Base-by-base conservation (phyloP, 37 sponge, comb jelly and placozoan species). In the Bolinopsis microptera region DNA sequence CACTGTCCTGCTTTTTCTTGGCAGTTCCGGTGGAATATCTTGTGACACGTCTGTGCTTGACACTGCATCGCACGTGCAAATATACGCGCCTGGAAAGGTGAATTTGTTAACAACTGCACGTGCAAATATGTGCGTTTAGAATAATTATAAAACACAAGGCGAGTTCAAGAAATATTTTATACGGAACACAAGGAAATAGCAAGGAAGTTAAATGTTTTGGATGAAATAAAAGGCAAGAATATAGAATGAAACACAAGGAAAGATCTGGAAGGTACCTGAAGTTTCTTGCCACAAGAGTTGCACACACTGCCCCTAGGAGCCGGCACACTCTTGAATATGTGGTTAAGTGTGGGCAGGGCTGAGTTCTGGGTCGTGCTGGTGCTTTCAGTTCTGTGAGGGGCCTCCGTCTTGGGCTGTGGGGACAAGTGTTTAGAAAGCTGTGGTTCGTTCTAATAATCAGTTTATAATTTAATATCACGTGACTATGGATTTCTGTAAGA, bases 321-420 rank as follows among this genome's bases (percentile, higher is more conserved):
- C 5, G 82, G 35, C 37, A 80, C 82, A 30, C 37, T 80, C 82
- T 80, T 80, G 82, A 80, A 80, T 3, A 80, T 80, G 82, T 80
- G 82, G 32, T 16, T 80, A 3, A 80, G 37, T 9, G 34, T 18
- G 38, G 82, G 82, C 9, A 80, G 82, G 3, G 82, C 82, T 33
- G 82, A 80, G 75, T 72, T 72, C 75, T 72, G 75, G 13, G 31
- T 30, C 31, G 26, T 72, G 13, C 61, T 48, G 5, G 61, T 48
- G 13, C 61, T 48, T 13, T 48, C 61, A 18, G 61, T 48, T 48
- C 61, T 5, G 5, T 48, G 61, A 18, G 61, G 61, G 13, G 61
- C 9, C 5, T 72, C 75, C 26, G 75, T 8, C 26, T 72, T 72
- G 26, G 75, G 75, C 75, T 72, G 75, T 3, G 25, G 75, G 31